Evolutionary conservation across 2,888 invertebrate species (phyloP).

Genomic region (Nycteola revayana): DNA sequence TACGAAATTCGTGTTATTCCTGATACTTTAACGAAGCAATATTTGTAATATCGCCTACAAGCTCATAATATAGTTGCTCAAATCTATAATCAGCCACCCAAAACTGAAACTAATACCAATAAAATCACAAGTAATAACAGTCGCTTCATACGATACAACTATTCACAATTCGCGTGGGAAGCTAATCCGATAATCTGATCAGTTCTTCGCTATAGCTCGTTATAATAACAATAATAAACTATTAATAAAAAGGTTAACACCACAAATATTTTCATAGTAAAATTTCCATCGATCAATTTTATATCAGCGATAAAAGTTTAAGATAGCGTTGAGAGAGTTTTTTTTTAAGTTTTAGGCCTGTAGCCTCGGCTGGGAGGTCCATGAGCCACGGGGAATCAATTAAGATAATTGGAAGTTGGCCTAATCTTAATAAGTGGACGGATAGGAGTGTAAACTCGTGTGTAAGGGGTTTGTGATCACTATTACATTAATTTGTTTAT

Average conservation of each 20-base stretch:
- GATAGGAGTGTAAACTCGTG: constrained; percentile 56
- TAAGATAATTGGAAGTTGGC: constrained; percentile 73
- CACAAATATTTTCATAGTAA: constrained; percentile 35
- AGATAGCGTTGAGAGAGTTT: constrained; percentile 41
- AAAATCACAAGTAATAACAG: no score
- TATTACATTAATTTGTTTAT: constrained; percentile 50
- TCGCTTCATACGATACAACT: constrained; percentile 2
- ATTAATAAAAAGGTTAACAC: constrained; percentile 31
- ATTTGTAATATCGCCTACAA: no score
- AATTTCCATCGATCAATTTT: constrained; percentile 33
- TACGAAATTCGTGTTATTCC: no score
- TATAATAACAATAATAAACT: constrained; percentile 35
- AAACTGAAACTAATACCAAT: no score
- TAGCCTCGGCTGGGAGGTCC: constrained; percentile 53
- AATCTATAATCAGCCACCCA: not conserved
- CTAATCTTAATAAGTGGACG: constrained; percentile 66
- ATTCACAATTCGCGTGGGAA: constrained; percentile 26
- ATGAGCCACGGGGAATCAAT: constrained; percentile 62
- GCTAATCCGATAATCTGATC: constrained; percentile 9
- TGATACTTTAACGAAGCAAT: no score
- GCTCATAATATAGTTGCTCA: no score
- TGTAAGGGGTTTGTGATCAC: constrained; percentile 43
- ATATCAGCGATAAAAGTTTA: constrained; percentile 33
- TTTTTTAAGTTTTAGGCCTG: constrained; percentile 45
- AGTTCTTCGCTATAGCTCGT: constrained; percentile 15